Evolutionary conservation across 2,113 vertebrate genomes (phyloP).

Genomic region (Lycocorax pyrrhopterus): DNA sequence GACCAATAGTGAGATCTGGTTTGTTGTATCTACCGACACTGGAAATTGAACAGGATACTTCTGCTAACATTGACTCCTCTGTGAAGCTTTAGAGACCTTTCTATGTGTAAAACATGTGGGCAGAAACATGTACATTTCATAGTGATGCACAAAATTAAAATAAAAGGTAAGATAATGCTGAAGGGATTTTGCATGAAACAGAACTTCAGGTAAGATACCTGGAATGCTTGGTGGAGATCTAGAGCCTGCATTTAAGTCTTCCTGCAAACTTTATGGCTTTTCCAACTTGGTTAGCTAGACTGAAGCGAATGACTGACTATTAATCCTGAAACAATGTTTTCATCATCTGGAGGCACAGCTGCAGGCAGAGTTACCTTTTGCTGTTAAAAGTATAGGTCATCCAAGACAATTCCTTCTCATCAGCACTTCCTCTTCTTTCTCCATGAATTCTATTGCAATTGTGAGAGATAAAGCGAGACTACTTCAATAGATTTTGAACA

Average conservation of each 20-base stretch:
- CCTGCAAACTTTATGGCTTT: not conserved
- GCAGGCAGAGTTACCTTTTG: not conserved
- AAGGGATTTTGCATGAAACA: not conserved
- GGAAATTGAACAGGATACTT: not conserved
- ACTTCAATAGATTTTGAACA: not conserved
- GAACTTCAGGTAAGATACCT: not conserved
- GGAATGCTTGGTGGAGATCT: not conserved
- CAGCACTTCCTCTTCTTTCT: not conserved
- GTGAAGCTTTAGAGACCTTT: not conserved
- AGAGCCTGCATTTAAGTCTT: rapidly evolving
- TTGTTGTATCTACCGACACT: rapidly evolving
- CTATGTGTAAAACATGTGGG: not conserved
- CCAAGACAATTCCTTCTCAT: not conserved
- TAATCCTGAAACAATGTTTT: not conserved
- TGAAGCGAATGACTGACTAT: not conserved
- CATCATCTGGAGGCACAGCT: not conserved
- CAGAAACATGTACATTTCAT: not conserved
- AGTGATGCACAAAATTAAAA: not conserved
- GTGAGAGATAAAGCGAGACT: not conserved
- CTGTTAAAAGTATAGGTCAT: not conserved
- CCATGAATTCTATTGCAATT: not conserved
- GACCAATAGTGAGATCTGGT: not conserved
- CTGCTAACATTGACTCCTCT: not conserved
- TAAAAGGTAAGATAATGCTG: not conserved
- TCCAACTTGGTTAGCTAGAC: not conserved